Conservation (phyloP, 1,140 invertebrate genomes). For the Aphelinus atriplicis region DNA sequence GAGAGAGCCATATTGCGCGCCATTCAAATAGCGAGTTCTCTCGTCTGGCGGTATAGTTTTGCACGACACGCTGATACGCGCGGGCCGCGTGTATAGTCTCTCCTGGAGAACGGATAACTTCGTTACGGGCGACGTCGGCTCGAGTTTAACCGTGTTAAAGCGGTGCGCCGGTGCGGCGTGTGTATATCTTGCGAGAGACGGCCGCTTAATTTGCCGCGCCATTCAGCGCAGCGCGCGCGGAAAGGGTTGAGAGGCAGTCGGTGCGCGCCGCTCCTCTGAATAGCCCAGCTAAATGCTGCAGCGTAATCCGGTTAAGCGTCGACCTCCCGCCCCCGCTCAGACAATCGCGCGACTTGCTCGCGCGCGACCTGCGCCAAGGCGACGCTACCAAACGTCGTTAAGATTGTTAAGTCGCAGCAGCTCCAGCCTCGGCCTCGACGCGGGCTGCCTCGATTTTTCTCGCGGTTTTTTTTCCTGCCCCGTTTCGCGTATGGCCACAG, state of each 20-base stretch:
- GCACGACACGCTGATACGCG: too few species aligned
- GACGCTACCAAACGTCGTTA: conserved; percentile 19
- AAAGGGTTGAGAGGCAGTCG: conserved; percentile 53
- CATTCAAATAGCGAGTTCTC: too few species aligned
- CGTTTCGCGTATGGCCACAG: too few species aligned
- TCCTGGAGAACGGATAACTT: background rate
- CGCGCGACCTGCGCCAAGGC: background rate
- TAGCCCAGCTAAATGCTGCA: conserved; percentile 62
- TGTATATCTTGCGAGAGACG: background rate
- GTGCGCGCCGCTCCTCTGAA: conserved; percentile 55
- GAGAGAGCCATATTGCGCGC: too few species aligned
- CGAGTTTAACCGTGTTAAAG: conserved; percentile 30
- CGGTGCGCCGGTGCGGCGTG: background rate
- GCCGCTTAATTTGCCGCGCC: conserved; percentile 29
- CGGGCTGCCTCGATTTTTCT: too few species aligned
- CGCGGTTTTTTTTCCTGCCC: too few species aligned
- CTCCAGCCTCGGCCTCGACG: too few species aligned
- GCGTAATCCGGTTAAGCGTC: conserved; percentile 55
- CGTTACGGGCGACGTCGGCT: background rate
- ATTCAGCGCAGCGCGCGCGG: conserved; percentile 46
- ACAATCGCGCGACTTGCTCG: too few species aligned
- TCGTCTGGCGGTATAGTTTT: too few species aligned
- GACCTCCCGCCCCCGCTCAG: too few species aligned
- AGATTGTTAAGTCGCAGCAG: conserved; percentile 14
- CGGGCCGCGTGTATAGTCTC: too few species aligned